Evolutionary conservation across 2,888 invertebrate species (phyloP).

Genomic region (Charanyca ferruginea): DNA sequence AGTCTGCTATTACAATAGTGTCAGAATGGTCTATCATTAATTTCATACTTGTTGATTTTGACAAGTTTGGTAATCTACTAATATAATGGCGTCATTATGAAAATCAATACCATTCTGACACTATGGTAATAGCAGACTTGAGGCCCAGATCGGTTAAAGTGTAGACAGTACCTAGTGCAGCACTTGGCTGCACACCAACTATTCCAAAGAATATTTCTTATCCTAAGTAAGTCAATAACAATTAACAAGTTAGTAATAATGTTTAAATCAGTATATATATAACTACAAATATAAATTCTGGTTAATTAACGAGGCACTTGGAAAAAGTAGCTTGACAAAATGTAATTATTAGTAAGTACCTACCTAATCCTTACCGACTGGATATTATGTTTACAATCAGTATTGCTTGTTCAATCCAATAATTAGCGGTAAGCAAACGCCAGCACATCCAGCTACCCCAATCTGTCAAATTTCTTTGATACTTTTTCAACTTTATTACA

Average conservation of each 20-base stretch:
- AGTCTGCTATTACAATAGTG: too few species aligned
- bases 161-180: not conserved
- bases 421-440: too few species aligned
- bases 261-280: not conserved
- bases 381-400: slow-evolving; percentile 2
- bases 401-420: not conserved
- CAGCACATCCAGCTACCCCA: too few species aligned
- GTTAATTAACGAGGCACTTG: slow-evolving; percentile 25
- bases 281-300: slow-evolving; percentile 11
- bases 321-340: slow-evolving; percentile 4
- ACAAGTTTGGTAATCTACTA: too few species aligned
- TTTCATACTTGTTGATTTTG: too few species aligned
- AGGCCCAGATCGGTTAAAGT: too few species aligned
- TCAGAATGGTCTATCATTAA: too few species aligned
- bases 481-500: too few species aligned
- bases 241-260: slow-evolving; percentile 6
- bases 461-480: too few species aligned
- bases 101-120: too few species aligned
- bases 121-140: too few species aligned
- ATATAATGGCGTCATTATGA: too few species aligned
- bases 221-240: not conserved
- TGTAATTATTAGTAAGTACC: not conserved
- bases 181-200: not conserved
- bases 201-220: not conserved
- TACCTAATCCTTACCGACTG: not conserved